Evolutionary conservation across 2,888 invertebrate species (phyloP), one percentile per base, ranked within the genome.

Genomic region (Ochropleura plecta): DNA sequence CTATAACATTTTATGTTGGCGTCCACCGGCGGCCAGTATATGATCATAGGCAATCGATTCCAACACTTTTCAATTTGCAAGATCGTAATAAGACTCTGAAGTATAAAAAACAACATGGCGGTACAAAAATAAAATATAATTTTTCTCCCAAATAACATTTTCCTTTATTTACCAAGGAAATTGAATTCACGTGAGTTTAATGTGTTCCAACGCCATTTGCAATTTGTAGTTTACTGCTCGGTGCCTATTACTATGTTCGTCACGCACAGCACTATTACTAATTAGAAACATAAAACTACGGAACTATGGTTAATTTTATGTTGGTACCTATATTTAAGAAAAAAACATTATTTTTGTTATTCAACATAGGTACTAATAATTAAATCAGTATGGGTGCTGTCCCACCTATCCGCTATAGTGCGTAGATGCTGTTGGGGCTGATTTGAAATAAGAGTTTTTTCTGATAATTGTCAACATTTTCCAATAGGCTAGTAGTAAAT

Each of bases 241-340:
- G 18, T 73, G 49, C 8, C 42, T 12, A 62, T 40, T n/a, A 44
- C 42, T 51, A 51, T 12, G 7, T 64, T 51, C 16, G 20, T 57
- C 76, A 63, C 46, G 49, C 76, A 16, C 57, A 51, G 40, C 40
- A 55, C 18, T 57, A 76, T 49, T 82, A 12, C 51, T 77, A 20
- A 82, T 78, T 64, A 78, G 30, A 82, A 77, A 53, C 18, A 46
- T 46, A 12, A 77, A 81, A 55, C 7, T 42, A 42, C 30, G 18
- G 16, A 48, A 9, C 5, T 48, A 59, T 14, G 42, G 8, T 78
- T 6, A 55, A 20, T 20, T 3, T 20, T 20, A 14, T 55, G 20
- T 55, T 55, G 12, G 30, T 30, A 30, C 30, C 30, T 30, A 30
- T 30, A 30, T 30, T 2, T 30, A 30, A 30, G 30, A 30, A 30